Conservation (phyloP, 30 jellyfish, hydroid and myxozoan species). For the Turritopsis dohrnii region DNA sequence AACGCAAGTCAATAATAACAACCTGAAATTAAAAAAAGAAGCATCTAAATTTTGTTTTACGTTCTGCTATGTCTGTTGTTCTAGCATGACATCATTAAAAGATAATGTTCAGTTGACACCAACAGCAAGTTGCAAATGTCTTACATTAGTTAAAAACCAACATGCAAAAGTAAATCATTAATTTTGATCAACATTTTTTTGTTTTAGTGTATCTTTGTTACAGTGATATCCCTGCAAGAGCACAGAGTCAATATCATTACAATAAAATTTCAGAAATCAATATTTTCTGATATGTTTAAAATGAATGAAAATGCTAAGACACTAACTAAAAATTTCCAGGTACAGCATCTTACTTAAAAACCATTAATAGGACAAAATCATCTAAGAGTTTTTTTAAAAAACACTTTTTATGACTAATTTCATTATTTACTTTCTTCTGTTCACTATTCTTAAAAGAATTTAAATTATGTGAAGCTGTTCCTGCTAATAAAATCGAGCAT, state of each 20-base stretch:
- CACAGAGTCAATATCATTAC: no score
- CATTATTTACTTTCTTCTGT: not conserved
- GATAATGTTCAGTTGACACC: not conserved
- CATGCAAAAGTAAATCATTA: no score
- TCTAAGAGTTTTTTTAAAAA: not conserved
- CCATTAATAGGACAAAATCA: no score
- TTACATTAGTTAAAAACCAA: no score
- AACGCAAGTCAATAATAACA: conserved; percentile 72
- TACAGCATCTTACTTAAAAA: not conserved
- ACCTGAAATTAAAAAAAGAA: conserved; percentile 31
- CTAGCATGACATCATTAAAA: not conserved
- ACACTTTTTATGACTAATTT: not conserved
- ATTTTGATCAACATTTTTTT: no score
- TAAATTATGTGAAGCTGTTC: not conserved
- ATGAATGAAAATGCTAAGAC: no score
- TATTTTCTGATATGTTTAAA: no score
- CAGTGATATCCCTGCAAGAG: no score
- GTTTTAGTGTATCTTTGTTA: no score
- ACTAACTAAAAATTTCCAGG: no score
- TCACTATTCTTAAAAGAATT: not conserved
- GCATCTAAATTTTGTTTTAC: not conserved
- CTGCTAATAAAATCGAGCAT: not conserved
- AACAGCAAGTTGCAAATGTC: no score
- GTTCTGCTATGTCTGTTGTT: not conserved
- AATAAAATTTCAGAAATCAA: no score